phyloP scores from a whole-genome alignment of 2,888 invertebrate species.

The Scaptomyza tumidula region DNA sequence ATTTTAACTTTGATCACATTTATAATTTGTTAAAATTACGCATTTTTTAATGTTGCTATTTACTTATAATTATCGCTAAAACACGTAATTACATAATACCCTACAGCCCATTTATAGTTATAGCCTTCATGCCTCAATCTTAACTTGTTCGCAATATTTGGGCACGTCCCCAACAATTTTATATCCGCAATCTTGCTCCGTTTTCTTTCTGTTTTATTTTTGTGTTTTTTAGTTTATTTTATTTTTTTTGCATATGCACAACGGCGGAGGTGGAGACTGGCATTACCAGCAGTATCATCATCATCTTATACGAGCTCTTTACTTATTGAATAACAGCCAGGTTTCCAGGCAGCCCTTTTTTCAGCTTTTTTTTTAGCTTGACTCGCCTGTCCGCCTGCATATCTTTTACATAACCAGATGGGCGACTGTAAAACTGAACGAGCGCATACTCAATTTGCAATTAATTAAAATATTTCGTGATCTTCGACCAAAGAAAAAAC shows the following conservation, averaged over 20 bases:
- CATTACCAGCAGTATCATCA: conserved; percentile 26
- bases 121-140: conserved; percentile 6
- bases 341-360: conserved; percentile 53
- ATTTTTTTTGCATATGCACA: conserved; percentile 31
- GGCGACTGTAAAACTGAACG: conserved; percentile 55
- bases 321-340: conserved; percentile 68
- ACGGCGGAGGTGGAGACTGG: background rate
- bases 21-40: background rate
- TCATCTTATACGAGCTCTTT: conserved; percentile 39
- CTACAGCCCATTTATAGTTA: conserved; percentile 1
- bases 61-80: background rate
- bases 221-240: background rate
- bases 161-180: conserved; percentile 28
- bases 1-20: background rate
- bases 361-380: conserved; percentile 5
- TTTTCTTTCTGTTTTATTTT: conserved; percentile 15
- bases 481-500: conserved; percentile 22
- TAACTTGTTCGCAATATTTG: conserved; percentile 8
- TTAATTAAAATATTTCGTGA: conserved; percentile 69
- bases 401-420: conserved; percentile 65
- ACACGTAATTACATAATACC: background rate
- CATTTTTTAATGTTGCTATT: background rate
- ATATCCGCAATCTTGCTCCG: conserved; percentile 67
- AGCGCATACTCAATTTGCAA: conserved; percentile 68
- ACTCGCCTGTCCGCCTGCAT: conserved; percentile 50